Evolutionary conservation across 2,888 invertebrate species (phyloP).

Genomic region (Drosophila nigricruria): DNA sequence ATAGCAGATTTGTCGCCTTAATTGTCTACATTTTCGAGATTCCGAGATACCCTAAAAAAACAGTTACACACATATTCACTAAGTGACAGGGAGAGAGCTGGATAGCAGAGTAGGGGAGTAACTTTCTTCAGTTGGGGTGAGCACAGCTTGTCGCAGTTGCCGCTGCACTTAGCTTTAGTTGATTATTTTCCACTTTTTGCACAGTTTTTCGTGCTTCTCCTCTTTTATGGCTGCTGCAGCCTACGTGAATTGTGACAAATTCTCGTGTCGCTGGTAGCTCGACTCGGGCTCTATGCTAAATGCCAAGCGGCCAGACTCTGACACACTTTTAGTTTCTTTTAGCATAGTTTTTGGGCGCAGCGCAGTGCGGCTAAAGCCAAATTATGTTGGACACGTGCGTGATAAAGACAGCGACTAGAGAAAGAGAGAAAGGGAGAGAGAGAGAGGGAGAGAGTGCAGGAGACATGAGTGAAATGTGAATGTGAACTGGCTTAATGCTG

Average conservation of each 20-base stretch:
- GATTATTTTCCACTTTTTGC: slow-evolving; percentile 64
- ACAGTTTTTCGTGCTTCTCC: slow-evolving; percentile 6
- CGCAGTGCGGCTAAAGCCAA: slow-evolving; percentile 66
- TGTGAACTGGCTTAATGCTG: slow-evolving; percentile 20
- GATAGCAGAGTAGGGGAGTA: slow-evolving; percentile 24
- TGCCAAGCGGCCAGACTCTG: slow-evolving; percentile 43
- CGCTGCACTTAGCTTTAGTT: slow-evolving; percentile 65
- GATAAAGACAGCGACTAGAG: slow-evolving; percentile 18
- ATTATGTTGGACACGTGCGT: slow-evolving; percentile 76
- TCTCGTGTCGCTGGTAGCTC: slow-evolving; percentile 30
- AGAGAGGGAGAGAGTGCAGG: not conserved
- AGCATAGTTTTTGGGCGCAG: slow-evolving; percentile 44
- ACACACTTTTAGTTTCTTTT: slow-evolving; percentile 60
- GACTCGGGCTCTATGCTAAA: slow-evolving; percentile 45
- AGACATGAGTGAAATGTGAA: slow-evolving; percentile 28
- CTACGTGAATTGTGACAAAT: slow-evolving; percentile 74
- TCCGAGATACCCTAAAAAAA: not conserved
- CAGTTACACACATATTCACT: not conserved
- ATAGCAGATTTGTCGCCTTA: not conserved
- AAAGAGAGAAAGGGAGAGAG: slow-evolving; percentile 7
- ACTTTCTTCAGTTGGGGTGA: slow-evolving; percentile 70
- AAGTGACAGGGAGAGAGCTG: not conserved
- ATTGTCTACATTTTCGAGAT: not conserved
- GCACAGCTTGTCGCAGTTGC: slow-evolving; percentile 71
- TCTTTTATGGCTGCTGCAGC: slow-evolving; percentile 47